Evolutionary conservation across 2,888 invertebrate species (phyloP), one percentile per base, ranked within the genome.

Genomic region (Cenopis cana): DNA sequence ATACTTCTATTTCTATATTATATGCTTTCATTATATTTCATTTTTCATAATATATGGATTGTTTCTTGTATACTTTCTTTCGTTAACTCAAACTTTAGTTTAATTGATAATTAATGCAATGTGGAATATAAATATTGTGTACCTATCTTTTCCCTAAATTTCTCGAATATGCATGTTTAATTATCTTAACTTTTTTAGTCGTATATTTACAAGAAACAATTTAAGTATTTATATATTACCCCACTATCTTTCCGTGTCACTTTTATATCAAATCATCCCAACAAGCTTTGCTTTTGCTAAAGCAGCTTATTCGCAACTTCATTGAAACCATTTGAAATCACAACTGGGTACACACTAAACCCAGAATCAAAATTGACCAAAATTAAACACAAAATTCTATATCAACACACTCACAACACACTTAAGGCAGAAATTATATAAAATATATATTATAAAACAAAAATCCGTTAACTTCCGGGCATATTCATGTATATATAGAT

Each of bases 261-360:
- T 54, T 24, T 20, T 65, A 50, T 76, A 73, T 74, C 69, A 69
- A 74, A 29, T 50, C 71, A 61, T 76, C 69, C 74, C 69, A 74
- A 76, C 77, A 81, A 78, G 84, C 89, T 91, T 88, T 82, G 91
- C 91, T 92, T 92, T 73, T 75, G 89, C 91, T 90, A 83, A 89
- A 84, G 90, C 89, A 84, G 91, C 91, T 91, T 91, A 66, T 88
- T 87, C 77, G 88, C 88, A 84, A 84, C 72, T 75, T 59, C 69
- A 65, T 69, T 24, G 77, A 76, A 75, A 64, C 77, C 82, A 82
- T 79, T 73, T 72, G 46, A 56, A 72, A 75, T 60, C 78, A 75
- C 73, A 73, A 77, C 74, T 75, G 77, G 75, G 76, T 76, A 12
- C 65, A 74, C 68, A 74, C 70, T 59, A 69, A 73, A 75, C 76